Evolutionary conservation across 2,113 vertebrate species (phyloP).

Genomic region (Riparia riparia): DNA sequence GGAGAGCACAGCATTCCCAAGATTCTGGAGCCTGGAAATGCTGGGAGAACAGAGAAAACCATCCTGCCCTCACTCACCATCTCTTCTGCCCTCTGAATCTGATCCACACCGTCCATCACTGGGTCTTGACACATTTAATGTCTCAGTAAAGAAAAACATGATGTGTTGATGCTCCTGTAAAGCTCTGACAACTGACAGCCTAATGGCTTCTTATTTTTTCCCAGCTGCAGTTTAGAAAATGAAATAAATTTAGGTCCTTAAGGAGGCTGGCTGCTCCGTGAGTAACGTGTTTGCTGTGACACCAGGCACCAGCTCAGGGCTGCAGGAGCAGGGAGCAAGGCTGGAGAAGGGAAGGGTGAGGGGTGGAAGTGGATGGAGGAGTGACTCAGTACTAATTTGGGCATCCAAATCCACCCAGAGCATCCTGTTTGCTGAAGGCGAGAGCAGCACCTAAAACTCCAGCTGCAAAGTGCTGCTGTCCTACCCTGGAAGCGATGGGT

Average conservation of each 20-base stretch:
- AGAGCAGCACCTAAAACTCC: neutral
- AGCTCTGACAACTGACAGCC: slow-evolving; percentile 61
- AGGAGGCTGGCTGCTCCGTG: slow-evolving; percentile 12
- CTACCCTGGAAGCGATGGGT: neutral
- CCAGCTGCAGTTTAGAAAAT: slow-evolving; percentile 63
- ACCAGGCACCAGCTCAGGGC: neutral
- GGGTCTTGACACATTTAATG: slow-evolving; percentile 55
- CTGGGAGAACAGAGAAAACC: neutral
- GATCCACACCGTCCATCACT: slow-evolving; percentile 46
- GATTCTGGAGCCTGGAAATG: fast-evolving
- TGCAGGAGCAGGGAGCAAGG: neutral
- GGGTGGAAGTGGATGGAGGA: neutral
- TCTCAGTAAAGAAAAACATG: slow-evolving; percentile 61
- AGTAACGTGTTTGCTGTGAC: neutral
- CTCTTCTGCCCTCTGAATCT: neutral
- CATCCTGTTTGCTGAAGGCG: fast-evolving
- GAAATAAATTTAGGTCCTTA: slow-evolving; percentile 66
- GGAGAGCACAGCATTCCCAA: fast-evolving
- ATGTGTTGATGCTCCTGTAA: slow-evolving; percentile 56
- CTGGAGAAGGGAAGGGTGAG: neutral
- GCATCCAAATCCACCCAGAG: fast-evolving
- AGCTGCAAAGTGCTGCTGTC: neutral
- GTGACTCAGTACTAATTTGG: neutral
- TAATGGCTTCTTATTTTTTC: slow-evolving; percentile 70
- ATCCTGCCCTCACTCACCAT: neutral